phyloP scores from a whole-genome alignment of 2,888 invertebrate genomes.

The Halocaridina rubra region DNA sequence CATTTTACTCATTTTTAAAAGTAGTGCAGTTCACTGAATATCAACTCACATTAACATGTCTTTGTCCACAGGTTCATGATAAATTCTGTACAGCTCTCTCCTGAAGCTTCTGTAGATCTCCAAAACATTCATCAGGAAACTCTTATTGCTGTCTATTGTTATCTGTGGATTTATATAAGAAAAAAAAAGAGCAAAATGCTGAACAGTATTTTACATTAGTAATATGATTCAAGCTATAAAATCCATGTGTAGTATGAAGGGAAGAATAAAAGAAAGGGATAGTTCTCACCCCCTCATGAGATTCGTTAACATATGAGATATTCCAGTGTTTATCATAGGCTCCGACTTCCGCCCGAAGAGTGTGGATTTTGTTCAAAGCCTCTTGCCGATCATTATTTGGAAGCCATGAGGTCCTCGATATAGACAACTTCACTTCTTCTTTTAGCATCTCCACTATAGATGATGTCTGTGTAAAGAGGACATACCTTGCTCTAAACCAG shows the following conservation, averaged over 20 bases:
- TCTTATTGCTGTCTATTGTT: slow-evolving; percentile 63
- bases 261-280: neutral
- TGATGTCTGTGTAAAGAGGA: too few species aligned
- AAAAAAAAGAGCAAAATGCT: too few species aligned
- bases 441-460: slow-evolving; percentile 3
- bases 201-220: too few species aligned
- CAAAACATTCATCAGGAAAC: slow-evolving; percentile 70
- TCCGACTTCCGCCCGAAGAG: slow-evolving; percentile 12
- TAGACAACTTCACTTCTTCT: slow-evolving; percentile 20
- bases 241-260: neutral
- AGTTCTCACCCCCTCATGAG: slow-evolving; percentile 25
- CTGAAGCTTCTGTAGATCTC: slow-evolving; percentile 64
- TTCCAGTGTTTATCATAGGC: slow-evolving; percentile 45
- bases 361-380: slow-evolving; percentile 13
- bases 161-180: too few species aligned
- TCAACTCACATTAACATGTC: slow-evolving; percentile 65
- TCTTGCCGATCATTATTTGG: neutral
- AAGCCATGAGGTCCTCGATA: slow-evolving; percentile 23
- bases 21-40: neutral
- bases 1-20: neutral
- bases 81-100: slow-evolving; percentile 64
- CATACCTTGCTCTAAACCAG: too few species aligned
- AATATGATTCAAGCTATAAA: neutral
- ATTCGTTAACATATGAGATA: slow-evolving; percentile 18
- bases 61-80: slow-evolving; percentile 64